Evolutionary conservation across 2,888 invertebrate species (phyloP).

Genomic region (Desoria tigrina): DNA sequence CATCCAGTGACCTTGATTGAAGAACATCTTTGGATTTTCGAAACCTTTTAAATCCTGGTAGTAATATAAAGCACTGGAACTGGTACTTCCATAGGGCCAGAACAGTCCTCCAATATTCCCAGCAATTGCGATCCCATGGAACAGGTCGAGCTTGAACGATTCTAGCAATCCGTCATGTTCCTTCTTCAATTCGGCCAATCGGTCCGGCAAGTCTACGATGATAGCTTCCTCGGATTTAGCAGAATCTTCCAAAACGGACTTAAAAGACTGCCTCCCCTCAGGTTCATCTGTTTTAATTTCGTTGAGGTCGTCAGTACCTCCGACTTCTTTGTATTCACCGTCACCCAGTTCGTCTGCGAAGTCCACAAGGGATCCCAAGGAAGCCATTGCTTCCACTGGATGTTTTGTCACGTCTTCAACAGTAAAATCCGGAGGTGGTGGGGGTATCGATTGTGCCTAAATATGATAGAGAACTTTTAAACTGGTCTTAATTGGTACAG

Average conservation of each 20-base stretch:
- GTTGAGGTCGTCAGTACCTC: background rate
- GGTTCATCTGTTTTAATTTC: too few species aligned
- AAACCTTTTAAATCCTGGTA: too few species aligned
- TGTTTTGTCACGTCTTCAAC: too few species aligned
- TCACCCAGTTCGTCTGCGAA: background rate
- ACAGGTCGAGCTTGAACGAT: constrained; percentile 24
- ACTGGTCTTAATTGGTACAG: too few species aligned
- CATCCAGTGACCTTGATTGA: constrained; percentile 23
- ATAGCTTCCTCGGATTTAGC: too few species aligned
- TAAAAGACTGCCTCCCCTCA: too few species aligned
- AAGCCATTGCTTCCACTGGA: too few species aligned
- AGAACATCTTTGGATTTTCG: background rate
- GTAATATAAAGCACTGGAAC: background rate
- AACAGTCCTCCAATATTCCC: constrained; percentile 46
- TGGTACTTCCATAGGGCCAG: constrained; percentile 7
- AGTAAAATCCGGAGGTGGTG: too few species aligned
- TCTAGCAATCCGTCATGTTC: constrained; percentile 24
- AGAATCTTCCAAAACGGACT: too few species aligned
- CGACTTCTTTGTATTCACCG: background rate
- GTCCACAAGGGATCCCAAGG: background rate
- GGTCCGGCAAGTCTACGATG: too few species aligned
- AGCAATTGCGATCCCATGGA: constrained; percentile 23
- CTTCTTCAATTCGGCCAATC: background rate
- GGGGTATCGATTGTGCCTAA: too few species aligned
- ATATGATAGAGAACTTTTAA: too few species aligned